A percentile compares a stretch with the other conserved stretches of the same genome.
Evolutionary conservation across 2,888 invertebrate species (phyloP).

Genomic region (Ophion obscuratus): DNA sequence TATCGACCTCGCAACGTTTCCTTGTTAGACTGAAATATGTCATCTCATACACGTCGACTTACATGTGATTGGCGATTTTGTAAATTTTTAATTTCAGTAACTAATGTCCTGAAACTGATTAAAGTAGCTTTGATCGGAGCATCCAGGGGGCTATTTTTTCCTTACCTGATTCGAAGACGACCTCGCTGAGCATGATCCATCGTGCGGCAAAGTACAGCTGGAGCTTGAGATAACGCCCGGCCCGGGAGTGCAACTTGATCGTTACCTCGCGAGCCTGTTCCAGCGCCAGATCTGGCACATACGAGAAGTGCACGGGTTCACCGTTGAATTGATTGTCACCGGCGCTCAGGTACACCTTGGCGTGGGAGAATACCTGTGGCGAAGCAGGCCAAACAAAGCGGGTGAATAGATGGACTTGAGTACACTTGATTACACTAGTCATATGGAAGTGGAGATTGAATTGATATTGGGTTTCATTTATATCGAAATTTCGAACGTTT

Average conservation of each 20-base stretch:
- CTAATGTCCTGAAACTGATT: too few species aligned
- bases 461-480: neutral
- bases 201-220: slow-evolving; percentile 91
- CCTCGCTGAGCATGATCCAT: slow-evolving; percentile 95
- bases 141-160: neutral
- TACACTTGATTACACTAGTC: neutral
- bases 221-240: slow-evolving; percentile 90
- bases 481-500: neutral
- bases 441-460: neutral
- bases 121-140: neutral
- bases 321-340: slow-evolving; percentile 90
- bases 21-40: too few species aligned
- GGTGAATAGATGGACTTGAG: too few species aligned
- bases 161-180: slow-evolving; percentile 92
- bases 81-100: too few species aligned
- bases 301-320: slow-evolving; percentile 90
- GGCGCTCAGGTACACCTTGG: slow-evolving; percentile 91
- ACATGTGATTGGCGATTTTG: too few species aligned
- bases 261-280: slow-evolving; percentile 93
- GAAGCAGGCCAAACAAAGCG: slow-evolving; percentile 6
- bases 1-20: too few species aligned
- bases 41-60: too few species aligned
- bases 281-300: slow-evolving; percentile 90
- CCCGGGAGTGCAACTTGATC: slow-evolving; percentile 91
- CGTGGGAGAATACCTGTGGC: slow-evolving; percentile 90